Percentiles rank a stretch among this genome's conserved stretches.
Conservation (phyloP, 2,797 vertebrate genomes). For the Merluccius polli region DNA sequence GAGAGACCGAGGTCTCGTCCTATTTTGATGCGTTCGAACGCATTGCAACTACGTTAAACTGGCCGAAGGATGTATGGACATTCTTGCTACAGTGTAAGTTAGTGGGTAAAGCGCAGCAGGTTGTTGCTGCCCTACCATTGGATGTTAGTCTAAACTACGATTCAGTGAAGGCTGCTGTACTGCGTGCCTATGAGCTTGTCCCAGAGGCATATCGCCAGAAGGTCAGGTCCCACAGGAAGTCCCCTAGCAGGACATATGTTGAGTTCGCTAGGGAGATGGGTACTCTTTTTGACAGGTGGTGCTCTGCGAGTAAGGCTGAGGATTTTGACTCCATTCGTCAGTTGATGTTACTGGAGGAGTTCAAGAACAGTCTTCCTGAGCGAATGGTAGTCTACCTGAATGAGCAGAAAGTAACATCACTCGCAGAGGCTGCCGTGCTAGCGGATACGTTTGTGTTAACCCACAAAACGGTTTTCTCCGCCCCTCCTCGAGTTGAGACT, state of each 20-base stretch:
- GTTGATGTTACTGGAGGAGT: not conserved
- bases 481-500: no score
- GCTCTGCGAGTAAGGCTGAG: not conserved
- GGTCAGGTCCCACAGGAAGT: not conserved
- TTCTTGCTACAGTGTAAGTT: not conserved
- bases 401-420: no score
- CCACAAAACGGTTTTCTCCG: no score
- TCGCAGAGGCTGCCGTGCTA: no score
- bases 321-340: not conserved
- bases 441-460: no score
- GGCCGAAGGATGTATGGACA: not conserved
- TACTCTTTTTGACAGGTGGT: not conserved
- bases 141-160: conserved; percentile 1
- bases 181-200: not conserved
- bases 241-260: not conserved
- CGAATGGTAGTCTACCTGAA: not conserved
- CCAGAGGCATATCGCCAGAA: not conserved
- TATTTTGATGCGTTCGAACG: not conserved
- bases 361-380: not conserved
- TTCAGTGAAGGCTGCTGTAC: not conserved
- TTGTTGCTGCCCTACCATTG: not conserved
- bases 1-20: not conserved
- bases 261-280: not conserved
- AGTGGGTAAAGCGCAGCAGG: not conserved
- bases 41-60: not conserved